Base-by-base conservation (phyloP, 1,140 invertebrate genomes). In the Lordiphosa collinella region DNA sequence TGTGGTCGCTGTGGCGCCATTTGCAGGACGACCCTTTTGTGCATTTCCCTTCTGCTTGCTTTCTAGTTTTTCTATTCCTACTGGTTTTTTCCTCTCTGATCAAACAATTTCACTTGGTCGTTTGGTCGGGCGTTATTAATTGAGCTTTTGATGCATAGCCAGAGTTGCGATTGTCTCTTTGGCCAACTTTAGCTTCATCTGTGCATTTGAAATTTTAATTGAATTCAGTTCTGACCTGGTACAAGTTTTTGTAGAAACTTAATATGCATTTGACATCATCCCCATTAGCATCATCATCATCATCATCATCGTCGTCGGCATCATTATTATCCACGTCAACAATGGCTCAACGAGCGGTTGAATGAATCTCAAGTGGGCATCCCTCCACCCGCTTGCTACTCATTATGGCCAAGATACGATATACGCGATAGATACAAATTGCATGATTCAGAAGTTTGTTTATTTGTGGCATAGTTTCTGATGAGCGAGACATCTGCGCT, bases 71-170 rank as follows among this genome's bases (percentile, higher is more conserved):
- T n/a, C n/a, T n/a, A n/a, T 49, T 8, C 49, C 31, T 34, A 18
- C 14, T 11, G 11, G 8, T 31, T 49, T 29, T 50, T 59, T 29
- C n/a, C n/a, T 31, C 38, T 43, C 13, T 68, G 65, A 44, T 49
- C 64, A 67, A 67, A 67, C 63, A 74, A 55, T 57, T 73, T 57
- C 54, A 58, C 51, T 78, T 54, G 65, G 58, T 60, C 74, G 76
- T 75, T 63, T 69, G 69, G 59, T 79, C 75, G 75, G 70, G 74
- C 69, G 59, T 80, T 79, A 79, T 79, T 79, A 79, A 79, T 79
- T 74, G 64, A 74, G 74, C 64, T 74, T 79, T 74, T 79, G 74
- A 68, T 80, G 69, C 74, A 79, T 58, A 43, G 69, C 38, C 47
- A 60, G 59, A 52, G 50, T 72, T 54, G 59, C 71, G 54, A 75